phyloP scores from a whole-genome alignment of 2,888 invertebrate species.

The Drosophila percnosoma region DNA sequence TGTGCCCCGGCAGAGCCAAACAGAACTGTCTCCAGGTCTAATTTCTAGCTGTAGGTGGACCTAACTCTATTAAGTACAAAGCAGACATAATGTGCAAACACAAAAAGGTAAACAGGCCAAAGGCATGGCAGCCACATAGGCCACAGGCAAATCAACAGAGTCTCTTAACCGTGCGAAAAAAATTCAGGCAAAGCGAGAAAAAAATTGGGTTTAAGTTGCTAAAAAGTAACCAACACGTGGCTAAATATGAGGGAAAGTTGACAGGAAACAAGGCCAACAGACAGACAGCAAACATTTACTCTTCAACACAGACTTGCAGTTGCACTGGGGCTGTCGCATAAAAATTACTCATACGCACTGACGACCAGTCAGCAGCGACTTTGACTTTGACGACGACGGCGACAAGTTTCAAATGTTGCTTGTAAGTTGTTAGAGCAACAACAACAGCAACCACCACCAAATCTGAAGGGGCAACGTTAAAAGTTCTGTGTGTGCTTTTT shows the following conservation, averaged over 20 bases:
- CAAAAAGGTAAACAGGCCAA: neutral
- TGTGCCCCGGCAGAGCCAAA: neutral
- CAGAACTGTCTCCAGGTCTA: slow-evolving; percentile 18
- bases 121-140: slow-evolving; percentile 6
- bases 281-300: slow-evolving; percentile 11
- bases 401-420: slow-evolving; percentile 78
- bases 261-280: slow-evolving; percentile 17
- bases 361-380: slow-evolving; percentile 39
- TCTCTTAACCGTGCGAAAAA: slow-evolving; percentile 22
- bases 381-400: slow-evolving; percentile 42
- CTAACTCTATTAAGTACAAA: slow-evolving; percentile 60
- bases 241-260: neutral
- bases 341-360: slow-evolving; percentile 78
- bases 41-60: slow-evolving; percentile 40
- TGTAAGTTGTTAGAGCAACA: slow-evolving; percentile 69
- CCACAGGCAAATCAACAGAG: slow-evolving; percentile 19
- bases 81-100: slow-evolving; percentile 18
- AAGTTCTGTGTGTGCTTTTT: slow-evolving; percentile 60
- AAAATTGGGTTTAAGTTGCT: slow-evolving; percentile 1
- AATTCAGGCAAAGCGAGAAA: slow-evolving; percentile 3
- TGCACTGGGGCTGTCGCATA: slow-evolving; percentile 39
- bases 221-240: neutral
- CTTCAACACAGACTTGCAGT: slow-evolving; percentile 17
- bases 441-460: slow-evolving; percentile 24
- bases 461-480: slow-evolving; percentile 57